Percentiles rank a stretch among this genome's conserved stretches.
Conservation (phyloP, 53 echinoderm and acorn worm genomes). For the Zoroaster sp. region DNA sequence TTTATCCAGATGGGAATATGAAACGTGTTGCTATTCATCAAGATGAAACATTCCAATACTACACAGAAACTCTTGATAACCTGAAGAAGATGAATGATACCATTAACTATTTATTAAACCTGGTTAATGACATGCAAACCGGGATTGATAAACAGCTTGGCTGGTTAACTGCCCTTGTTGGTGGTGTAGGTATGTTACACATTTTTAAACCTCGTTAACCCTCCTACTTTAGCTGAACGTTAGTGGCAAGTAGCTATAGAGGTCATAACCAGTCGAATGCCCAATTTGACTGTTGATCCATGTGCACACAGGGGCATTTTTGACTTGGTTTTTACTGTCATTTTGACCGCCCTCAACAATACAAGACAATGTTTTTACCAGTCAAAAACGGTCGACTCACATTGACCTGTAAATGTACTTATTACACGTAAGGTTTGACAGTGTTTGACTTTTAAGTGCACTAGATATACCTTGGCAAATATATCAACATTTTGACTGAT, state of each 20-base stretch:
- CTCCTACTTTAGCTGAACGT: not conserved
- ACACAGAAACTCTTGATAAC: slow-evolving; percentile 85
- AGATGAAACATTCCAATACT: slow-evolving; percentile 73
- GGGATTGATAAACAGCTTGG: slow-evolving; percentile 81
- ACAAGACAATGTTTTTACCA: not conserved
- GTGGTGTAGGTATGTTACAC: slow-evolving; percentile 69
- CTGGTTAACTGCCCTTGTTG: slow-evolving; percentile 80
- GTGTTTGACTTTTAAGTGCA: too few relatives aligned
- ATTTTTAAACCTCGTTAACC: not conserved
- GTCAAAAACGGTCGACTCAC: too few relatives aligned
- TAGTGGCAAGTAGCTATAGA: too few relatives aligned
- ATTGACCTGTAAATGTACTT: too few relatives aligned
- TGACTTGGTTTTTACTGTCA: too few relatives aligned
- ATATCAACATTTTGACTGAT: too few relatives aligned
- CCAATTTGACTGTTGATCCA: too few relatives aligned
- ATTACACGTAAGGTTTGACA: too few relatives aligned
- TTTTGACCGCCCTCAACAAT: not conserved
- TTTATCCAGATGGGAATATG: slow-evolving; percentile 67
- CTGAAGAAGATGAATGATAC: slow-evolving; percentile 94
- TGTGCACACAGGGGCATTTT: not conserved
- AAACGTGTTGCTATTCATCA: slow-evolving; percentile 58
- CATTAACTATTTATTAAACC: slow-evolving; percentile 72
- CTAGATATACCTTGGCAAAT: too few relatives aligned
- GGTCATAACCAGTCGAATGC: too few relatives aligned
- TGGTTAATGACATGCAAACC: slow-evolving; percentile 80